Percentiles rank a stretch among this genome's conserved stretches.
phyloP scores from a whole-genome alignment of 2,113 vertebrate genomes.

The Sterrhoptilus dennistouni region DNA sequence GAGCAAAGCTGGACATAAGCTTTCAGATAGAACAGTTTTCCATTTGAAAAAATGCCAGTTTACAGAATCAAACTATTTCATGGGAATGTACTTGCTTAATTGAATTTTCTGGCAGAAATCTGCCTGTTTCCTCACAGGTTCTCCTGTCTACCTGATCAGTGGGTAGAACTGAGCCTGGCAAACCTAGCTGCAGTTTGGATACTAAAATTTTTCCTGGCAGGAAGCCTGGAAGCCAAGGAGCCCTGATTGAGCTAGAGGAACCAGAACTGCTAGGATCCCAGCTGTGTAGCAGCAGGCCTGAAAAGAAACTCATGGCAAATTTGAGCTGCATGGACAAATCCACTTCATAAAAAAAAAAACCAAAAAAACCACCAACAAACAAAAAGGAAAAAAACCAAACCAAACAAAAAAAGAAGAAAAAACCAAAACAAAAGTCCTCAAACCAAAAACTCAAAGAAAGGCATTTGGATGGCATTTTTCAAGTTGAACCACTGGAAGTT shows the following conservation, averaged over 20 bases:
- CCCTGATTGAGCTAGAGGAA: not conserved
- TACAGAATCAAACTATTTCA: conserved; percentile 11
- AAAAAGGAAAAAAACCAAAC: not conserved
- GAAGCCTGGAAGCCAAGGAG: not conserved
- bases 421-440: too few species aligned
- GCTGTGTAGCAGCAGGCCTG: not conserved
- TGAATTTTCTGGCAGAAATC: conserved; percentile 38
- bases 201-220: not conserved
- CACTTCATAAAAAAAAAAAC: not conserved
- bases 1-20: not conserved
- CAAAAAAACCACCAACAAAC: not conserved
- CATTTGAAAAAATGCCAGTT: conserved; percentile 22
- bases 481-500: not conserved
- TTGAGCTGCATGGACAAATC: not conserved
- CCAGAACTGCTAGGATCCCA: not conserved
- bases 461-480: not conserved
- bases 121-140: not conserved
- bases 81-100: not conserved
- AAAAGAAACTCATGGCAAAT: not conserved
- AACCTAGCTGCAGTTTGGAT: not conserved
- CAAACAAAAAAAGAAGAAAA: not conserved
- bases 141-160: not conserved
- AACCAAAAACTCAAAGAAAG: not conserved
- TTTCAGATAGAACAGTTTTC: not conserved
- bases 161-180: not conserved